These are phyloP conservation scores for Anguilla rostrata DNA, from an alignment of 2,113 vertebrate genomes.

Conservation along the genomic window DNA sequence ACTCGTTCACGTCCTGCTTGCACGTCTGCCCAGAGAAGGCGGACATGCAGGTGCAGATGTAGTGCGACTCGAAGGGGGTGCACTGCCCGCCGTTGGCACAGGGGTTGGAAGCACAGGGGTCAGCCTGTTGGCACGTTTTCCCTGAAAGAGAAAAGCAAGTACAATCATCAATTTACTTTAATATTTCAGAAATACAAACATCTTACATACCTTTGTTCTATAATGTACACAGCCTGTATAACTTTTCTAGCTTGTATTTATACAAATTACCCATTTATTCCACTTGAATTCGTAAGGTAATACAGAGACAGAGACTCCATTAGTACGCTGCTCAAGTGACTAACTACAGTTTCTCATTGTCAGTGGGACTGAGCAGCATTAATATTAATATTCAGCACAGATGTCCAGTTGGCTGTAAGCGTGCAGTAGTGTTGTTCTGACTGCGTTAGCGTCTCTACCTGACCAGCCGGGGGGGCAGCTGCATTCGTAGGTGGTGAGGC, in stretches of 20 bases:
- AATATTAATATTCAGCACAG: no score
- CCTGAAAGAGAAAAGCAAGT: constrained; percentile 60
- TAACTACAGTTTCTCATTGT: no score
- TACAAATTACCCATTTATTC: neutral
- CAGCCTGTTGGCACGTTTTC: constrained; percentile 85
- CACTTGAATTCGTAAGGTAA: neutral
- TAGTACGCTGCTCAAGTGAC: no score
- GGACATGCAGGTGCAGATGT: constrained; percentile 77
- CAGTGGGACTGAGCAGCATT: no score
- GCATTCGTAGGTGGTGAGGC: constrained; percentile 77
- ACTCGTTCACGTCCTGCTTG: constrained; percentile 89
- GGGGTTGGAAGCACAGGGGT: constrained; percentile 93
- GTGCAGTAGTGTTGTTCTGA: neutral
- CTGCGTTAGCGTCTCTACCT: constrained; percentile 67
- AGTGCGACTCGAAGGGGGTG: constrained; percentile 77
- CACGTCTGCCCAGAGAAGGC: constrained; percentile 88
- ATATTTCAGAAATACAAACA: neutral
- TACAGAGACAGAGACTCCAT: neutral
- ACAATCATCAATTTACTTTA: neutral
- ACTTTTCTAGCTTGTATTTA: neutral
- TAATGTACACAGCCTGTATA: neutral
- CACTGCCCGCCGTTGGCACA: constrained; percentile 89
- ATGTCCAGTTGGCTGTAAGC: no score
- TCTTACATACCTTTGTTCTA: neutral
- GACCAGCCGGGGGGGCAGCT: constrained; percentile 90